These are phyloP conservation scores for Charaxes varanes DNA, from an alignment of 1,140 invertebrate species.

Conservation along the genomic window DNA sequence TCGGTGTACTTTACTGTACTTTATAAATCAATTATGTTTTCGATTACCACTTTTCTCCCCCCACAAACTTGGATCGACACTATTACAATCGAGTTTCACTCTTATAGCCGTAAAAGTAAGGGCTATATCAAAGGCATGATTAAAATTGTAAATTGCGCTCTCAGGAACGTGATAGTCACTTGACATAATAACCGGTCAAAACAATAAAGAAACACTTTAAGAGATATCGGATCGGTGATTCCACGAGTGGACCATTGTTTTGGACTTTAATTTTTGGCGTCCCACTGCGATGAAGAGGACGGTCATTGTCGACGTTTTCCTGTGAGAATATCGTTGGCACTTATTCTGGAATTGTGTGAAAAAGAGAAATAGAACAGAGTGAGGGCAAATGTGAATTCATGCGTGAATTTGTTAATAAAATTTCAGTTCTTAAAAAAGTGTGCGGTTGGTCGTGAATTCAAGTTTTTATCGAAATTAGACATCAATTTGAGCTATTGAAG, in stretches of 20 bases:
- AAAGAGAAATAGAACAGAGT: not conserved
- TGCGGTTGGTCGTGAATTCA: no score
- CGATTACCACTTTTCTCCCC: conserved; percentile 51
- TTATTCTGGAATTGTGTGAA: conserved; percentile 11
- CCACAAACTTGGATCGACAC: conserved; percentile 13
- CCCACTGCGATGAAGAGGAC: conserved; percentile 30
- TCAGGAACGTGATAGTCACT: conserved; percentile 50
- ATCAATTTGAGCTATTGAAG: no score
- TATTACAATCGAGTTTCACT: conserved; percentile 7
- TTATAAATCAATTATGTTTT: conserved; percentile 53
- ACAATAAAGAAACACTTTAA: conserved; percentile 58
- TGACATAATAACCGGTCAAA: conserved; percentile 54
- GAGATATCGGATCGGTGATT: conserved; percentile 48
- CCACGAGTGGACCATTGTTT: conserved; percentile 54
- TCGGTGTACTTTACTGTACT: conserved; percentile 9
- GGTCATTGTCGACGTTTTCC: conserved; percentile 38
- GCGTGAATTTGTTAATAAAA: not conserved
- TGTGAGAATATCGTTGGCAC: conserved; percentile 52
- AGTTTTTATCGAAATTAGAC: no score
- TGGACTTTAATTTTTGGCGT: conserved; percentile 33
- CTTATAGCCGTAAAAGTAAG: conserved; percentile 16
- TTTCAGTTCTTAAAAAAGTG: no score
- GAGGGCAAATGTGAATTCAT: not conserved
- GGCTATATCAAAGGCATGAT: conserved; percentile 1
- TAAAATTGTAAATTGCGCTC: conserved; percentile 22